phyloP scores from a whole-genome alignment of 2,113 vertebrate species.

The Lepidothrix coronata region DNA sequence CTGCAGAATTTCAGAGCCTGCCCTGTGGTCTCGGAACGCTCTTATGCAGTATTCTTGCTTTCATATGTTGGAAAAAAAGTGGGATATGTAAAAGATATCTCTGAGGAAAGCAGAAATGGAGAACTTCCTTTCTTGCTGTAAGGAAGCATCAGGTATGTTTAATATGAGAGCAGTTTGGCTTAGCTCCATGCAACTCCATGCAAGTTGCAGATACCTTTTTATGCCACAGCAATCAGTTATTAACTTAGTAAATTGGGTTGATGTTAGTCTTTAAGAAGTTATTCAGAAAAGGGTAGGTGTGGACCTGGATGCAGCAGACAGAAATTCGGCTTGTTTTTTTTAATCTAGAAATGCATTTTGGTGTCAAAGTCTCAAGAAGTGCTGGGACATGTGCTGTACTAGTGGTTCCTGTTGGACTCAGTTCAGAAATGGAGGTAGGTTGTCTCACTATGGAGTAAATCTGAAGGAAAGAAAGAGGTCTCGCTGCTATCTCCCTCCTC shows the following conservation, averaged over 20 bases:
- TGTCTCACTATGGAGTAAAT: neutral
- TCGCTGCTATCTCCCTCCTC: neutral
- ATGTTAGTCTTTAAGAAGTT: neutral
- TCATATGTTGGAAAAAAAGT: neutral
- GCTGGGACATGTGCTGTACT: neutral
- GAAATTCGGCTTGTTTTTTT: neutral
- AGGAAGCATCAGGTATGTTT: neutral
- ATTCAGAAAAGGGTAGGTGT: neutral
- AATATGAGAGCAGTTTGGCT: neutral
- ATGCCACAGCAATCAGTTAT: neutral
- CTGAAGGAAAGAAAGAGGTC: neutral
- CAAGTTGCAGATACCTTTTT: neutral
- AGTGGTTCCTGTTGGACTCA: neutral
- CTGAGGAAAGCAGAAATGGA: neutral
- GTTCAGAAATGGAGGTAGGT: neutral
- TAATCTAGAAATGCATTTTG: neutral
- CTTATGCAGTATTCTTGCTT: neutral
- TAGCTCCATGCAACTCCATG: neutral
- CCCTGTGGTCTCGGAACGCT: neutral
- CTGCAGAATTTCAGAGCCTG: neutral
- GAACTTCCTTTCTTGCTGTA: neutral
- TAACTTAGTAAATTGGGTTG: neutral
- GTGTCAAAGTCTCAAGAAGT: neutral
- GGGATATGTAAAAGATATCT: neutral
- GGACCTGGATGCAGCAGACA: neutral